phyloP scores from a whole-genome alignment of 2,113 vertebrate species.

The Cephalopterus ornatus region DNA sequence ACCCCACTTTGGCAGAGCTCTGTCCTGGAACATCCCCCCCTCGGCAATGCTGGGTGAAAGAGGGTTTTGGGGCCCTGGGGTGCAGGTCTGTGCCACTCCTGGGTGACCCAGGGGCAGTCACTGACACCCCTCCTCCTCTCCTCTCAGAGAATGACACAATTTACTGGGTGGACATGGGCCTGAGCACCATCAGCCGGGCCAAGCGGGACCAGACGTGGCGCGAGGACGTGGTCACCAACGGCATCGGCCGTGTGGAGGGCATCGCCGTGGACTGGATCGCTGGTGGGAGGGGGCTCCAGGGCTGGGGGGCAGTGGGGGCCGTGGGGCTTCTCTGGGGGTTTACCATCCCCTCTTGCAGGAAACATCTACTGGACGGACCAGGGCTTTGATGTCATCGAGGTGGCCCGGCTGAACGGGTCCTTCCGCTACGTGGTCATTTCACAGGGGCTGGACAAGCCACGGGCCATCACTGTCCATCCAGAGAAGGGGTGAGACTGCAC shows the following conservation, averaged over 20 bases:
- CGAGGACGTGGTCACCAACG: constrained; percentile 94
- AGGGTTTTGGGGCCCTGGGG: fast-evolving
- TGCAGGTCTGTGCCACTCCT: neutral
- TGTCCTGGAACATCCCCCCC: neutral
- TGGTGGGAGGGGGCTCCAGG: constrained; percentile 61
- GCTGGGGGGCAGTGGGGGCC: fast-evolving
- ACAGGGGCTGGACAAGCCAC: constrained; percentile 93
- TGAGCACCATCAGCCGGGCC: constrained; percentile 94
- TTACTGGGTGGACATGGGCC: constrained; percentile 98
- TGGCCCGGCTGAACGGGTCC: constrained; percentile 95
- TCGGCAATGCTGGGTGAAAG: fast-evolving
- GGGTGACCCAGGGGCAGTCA: neutral
- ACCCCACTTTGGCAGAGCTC: fast-evolving
- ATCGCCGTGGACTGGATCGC: constrained; percentile 97
- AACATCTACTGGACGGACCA: constrained; percentile 99
- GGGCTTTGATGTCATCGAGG: constrained; percentile 96
- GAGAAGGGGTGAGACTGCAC: constrained; percentile 83
- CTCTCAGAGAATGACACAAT: constrained; percentile 92
- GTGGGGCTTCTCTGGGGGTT: fast-evolving
- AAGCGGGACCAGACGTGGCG: constrained; percentile 97
- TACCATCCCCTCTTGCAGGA: constrained; percentile 65
- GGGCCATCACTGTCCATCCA: constrained; percentile 93
- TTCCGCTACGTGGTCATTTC: constrained; percentile 98
- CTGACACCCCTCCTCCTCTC: neutral
- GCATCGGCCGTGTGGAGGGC: constrained; percentile 94